Base-by-base conservation (phyloP, 2,113 vertebrate genomes). In the Sphaerodactylus townsendi region DNA sequence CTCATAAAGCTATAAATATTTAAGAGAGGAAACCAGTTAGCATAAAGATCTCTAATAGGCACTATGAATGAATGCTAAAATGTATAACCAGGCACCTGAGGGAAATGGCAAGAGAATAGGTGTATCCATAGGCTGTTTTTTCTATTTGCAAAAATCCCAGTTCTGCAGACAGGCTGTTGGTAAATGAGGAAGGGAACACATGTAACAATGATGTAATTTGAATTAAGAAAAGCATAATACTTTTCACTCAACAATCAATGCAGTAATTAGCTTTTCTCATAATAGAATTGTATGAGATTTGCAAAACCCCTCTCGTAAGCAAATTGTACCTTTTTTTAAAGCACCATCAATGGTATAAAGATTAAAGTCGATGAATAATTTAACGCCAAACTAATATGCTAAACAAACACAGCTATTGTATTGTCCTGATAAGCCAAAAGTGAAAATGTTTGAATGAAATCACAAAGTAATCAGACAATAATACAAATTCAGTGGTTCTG, bases 1-100 rank as follows among this genome's bases (percentile, higher is more conserved):
- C 92, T 93, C 91, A 90, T 93, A 93, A 94, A 91, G 90, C 88
- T 90, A 93, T 94, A 94, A 93, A 95, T 94, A 94, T 93, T 95
- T 91, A 93, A 91, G 92, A 92, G 93, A 90, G 90, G 92, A 94
- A 94, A 91, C 85, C 93, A 88, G 88, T 93, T 93, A 91, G 50
- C 85, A 88, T 91, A 88, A 94, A 93, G 92, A 91, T 91, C 89
- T 91, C 92, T 93, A 93, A 93, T 91, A 91, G 91, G 89, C 91
- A 89, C 89, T 85, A 81, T 87, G 84, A 93, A 93, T 92, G 92
- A 94, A 92, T 90, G 87, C 85, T 92, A 90, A 91, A 86, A 84
- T 10, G 0, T 90, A 89, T 90, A 95, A 94, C 87, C 87, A 90
- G 89, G 87, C 90, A 91, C 90, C 92, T 95, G 88, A 91, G 92